Percentiles rank a stretch among this genome's conserved stretches.
phyloP scores from a whole-genome alignment of 2,113 vertebrate species.

The Nycticebus coucang region DNA sequence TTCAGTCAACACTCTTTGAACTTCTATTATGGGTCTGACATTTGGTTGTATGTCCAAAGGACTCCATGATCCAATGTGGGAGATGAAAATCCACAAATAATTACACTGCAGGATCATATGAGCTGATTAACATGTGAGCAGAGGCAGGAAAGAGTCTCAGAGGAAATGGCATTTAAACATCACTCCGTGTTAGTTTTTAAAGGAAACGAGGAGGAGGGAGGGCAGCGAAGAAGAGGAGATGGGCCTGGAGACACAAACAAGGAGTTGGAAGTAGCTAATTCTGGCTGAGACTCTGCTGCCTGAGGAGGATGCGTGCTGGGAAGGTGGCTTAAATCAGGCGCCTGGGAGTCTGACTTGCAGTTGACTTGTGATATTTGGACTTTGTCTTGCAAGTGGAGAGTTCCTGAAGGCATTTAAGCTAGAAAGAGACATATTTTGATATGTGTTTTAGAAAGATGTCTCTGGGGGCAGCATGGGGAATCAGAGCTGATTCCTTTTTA shows the following conservation, averaged over 20 bases:
- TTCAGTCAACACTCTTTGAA: neutral
- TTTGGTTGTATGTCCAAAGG: neutral
- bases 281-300: neutral
- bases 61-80: neutral
- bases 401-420: neutral
- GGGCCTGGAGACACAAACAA: neutral
- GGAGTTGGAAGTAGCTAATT: neutral
- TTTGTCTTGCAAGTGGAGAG: neutral
- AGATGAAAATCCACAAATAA: neutral
- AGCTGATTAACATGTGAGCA: neutral
- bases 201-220: neutral
- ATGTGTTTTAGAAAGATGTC: slow-evolving; percentile 7
- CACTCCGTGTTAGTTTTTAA: neutral
- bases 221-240: neutral
- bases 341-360: neutral
- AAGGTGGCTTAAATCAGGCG: neutral
- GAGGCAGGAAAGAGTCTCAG: neutral
- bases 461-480: neutral
- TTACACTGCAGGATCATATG: neutral
- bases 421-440: neutral
- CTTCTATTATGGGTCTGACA: neutral
- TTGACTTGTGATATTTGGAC: neutral
- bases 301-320: neutral
- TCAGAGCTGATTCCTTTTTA: neutral
- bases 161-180: neutral